phyloP scores from a whole-genome alignment of 2,113 vertebrate species.

The Kryptolebias marmoratus region DNA sequence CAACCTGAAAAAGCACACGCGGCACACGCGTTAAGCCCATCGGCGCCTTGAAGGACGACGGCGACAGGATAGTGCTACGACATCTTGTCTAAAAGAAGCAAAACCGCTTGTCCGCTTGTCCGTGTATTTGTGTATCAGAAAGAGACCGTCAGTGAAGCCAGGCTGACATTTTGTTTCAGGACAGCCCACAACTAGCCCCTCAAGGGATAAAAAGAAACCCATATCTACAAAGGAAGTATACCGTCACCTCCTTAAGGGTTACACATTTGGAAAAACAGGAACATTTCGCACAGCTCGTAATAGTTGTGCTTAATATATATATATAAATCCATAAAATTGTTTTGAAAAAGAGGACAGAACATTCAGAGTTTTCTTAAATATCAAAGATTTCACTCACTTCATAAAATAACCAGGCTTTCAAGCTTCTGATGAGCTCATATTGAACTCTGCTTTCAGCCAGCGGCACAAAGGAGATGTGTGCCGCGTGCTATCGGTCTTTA shows the following conservation, averaged over 20 bases:
- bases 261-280: neutral
- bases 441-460: neutral
- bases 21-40: slow-evolving; percentile 6
- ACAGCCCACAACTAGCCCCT: slow-evolving; percentile 41
- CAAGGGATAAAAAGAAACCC: slow-evolving; percentile 26
- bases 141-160: slow-evolving; percentile 20
- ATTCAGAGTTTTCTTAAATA: neutral
- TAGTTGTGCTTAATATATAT: no score
- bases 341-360: no score
- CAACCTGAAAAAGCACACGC: slow-evolving; percentile 81
- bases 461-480: slow-evolving; percentile 11
- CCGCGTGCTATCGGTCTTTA: slow-evolving; percentile 5
- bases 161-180: slow-evolving; percentile 24
- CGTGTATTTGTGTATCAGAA: slow-evolving; percentile 7
- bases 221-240: neutral
- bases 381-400: neutral
- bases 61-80: neutral
- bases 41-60: neutral
- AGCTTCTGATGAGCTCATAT: neutral
- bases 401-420: neutral
- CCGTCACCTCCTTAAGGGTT: slow-evolving; percentile 23
- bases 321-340: no score
- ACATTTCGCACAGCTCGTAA: no score
- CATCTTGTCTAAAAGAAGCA: slow-evolving; percentile 3
- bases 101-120: slow-evolving; percentile 16